Base-by-base conservation (phyloP, 2,113 vertebrate species). In the Henicopernis longicauda region DNA sequence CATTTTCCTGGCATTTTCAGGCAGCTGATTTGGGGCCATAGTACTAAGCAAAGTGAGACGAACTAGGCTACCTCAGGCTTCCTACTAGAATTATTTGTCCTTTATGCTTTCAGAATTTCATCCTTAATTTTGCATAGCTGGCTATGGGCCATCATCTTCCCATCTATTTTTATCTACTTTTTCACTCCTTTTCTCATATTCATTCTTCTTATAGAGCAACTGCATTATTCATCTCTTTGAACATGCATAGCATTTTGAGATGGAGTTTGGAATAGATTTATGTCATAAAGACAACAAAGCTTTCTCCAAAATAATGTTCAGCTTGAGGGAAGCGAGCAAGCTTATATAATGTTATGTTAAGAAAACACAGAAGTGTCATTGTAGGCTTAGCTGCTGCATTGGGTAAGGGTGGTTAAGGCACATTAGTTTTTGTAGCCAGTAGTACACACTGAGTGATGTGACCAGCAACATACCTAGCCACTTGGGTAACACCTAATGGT, bases 201-300 rank as follows among this genome's bases (percentile, higher is more conserved):
- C 3, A 1, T 78, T 82, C 29, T 88, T 66, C 71, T 92, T 78
- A 74, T 32, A 78, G 21, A 84, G 26, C 23, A 92, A 61, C 16
- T 94, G 55, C 82, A 90, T 95, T 95, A 92, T 89, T 97, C 63
- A 81, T 92, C 29, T 66, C 59, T 90, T 90, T 82, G 88, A 95
- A 82, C 69, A 86, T 11, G 65, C 23, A 84, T 23, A 79, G 20
- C n/a, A 36, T 82, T 90, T 95, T 95, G 58, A 90, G 67, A 61
- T 44, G 14, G 62, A 67, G 9, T 92, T 94, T 74, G 69, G 55
- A 93, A 86, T 44, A 89, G 50, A 59, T 47, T 15, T 81, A 47
- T 63, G 90, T 86, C 34, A 40, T 11, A 67, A 31, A 11, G 26
- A 90, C 55, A 81, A 78, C 50, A 93, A 94, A 76, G 47, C 34